These are phyloP conservation scores for Mustela lutreola DNA, from an alignment of 2,113 vertebrate species.

Conservation along the genomic window DNA sequence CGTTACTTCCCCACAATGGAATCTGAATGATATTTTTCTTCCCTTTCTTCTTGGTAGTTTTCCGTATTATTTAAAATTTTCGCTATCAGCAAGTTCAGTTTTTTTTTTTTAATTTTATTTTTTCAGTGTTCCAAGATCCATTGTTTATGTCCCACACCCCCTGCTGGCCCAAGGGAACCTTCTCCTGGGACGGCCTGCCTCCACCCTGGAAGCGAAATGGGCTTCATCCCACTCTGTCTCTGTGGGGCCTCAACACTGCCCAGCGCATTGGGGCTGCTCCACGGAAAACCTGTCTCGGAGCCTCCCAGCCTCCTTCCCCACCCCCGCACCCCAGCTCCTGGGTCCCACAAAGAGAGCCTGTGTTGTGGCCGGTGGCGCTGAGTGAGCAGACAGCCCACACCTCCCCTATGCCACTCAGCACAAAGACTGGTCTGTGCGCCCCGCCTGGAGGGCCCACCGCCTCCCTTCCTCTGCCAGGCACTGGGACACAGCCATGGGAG, in stretches of 20 bases:
- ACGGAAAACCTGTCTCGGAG: not conserved
- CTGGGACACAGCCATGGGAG: constrained; percentile 75
- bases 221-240: not conserved
- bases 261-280: not conserved
- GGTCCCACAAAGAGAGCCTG: constrained; percentile 84
- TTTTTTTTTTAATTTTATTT: too few relatives aligned
- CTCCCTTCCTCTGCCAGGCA: constrained; percentile 86
- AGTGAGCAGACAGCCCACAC: constrained; percentile 78
- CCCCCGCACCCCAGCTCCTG: not conserved
- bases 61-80: not conserved
- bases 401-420: constrained; percentile 80
- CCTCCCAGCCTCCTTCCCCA: not conserved
- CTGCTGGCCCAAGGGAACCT: not conserved
- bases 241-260: not conserved
- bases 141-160: too few relatives aligned
- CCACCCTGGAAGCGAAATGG: not conserved
- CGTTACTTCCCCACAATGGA: not conserved
- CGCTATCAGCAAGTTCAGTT: not conserved
- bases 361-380: constrained; percentile 25
- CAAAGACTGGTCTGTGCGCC: constrained; percentile 84
- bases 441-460: constrained; percentile 60
- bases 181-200: not conserved
- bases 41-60: constrained; percentile 44
- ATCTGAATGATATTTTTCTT: not conserved
- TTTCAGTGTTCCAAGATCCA: too few relatives aligned